A percentile compares a stretch with the other conserved stretches of the same genome.
These are phyloP conservation scores for Drosophila tropicalis DNA, from an alignment of 1,140 invertebrate species.

Conservation along the genomic window DNA sequence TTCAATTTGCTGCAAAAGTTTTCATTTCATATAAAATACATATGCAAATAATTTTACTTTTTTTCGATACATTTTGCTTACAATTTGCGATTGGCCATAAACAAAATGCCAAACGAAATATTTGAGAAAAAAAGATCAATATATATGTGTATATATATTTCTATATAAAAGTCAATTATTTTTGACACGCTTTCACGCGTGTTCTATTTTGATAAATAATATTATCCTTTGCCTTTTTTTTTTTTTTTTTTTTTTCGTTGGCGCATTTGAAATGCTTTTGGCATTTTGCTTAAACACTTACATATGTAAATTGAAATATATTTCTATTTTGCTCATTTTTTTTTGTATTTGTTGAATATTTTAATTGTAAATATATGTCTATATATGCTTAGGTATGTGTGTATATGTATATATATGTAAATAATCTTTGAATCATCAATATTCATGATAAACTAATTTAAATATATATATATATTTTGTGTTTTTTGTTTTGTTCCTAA, in stretches of 20 bases:
- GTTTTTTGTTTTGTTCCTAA: slow-evolving; percentile 14
- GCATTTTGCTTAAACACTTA: slow-evolving; percentile 75
- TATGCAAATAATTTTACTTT: slow-evolving; percentile 45
- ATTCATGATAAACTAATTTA: slow-evolving; percentile 66
- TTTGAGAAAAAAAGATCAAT: slow-evolving; percentile 23
- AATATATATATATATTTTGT: slow-evolving; percentile 40
- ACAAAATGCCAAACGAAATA: slow-evolving; percentile 1
- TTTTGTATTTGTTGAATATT: slow-evolving; percentile 53
- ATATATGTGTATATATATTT: slow-evolving; percentile 6
- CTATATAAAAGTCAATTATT: slow-evolving; percentile 39
- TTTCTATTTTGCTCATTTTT: slow-evolving; percentile 19
- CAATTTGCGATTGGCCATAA: slow-evolving; percentile 30
- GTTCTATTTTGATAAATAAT: slow-evolving; percentile 48
- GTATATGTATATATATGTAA: slow-evolving; percentile 17
- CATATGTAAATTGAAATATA: slow-evolving; percentile 70
- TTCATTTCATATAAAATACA: slow-evolving; percentile 36
- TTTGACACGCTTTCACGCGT: slow-evolving; percentile 47
- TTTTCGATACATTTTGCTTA: slow-evolving; percentile 34
- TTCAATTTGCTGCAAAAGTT: slow-evolving; percentile 55
- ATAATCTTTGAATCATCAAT: slow-evolving; percentile 57
- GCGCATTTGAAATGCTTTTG: slow-evolving; percentile 72
- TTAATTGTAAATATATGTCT: slow-evolving; percentile 52
- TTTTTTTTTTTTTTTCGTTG: slow-evolving; percentile 25
- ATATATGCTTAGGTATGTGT: slow-evolving; percentile 21
- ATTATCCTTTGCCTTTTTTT: slow-evolving; percentile 28